Evolutionary conservation across 2,888 invertebrate genomes (phyloP).

Genomic region (Nomada fucata): DNA sequence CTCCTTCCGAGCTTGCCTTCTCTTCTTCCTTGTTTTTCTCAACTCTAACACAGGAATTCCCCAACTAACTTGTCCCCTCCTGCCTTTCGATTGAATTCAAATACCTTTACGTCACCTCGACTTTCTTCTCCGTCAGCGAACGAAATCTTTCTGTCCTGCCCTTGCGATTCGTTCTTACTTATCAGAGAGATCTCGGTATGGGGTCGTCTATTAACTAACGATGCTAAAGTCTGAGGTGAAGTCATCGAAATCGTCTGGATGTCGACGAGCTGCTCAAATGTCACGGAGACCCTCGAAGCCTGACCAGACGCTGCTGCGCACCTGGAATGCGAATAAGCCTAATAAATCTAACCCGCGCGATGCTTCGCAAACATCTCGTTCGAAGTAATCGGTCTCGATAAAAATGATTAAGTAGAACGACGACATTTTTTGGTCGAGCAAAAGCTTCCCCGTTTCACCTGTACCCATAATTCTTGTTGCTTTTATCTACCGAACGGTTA

Average conservation of each 20-base stretch:
- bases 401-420: too few relatives aligned
- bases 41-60: not conserved
- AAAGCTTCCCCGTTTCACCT: not conserved
- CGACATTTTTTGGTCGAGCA: not conserved
- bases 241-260: constrained; percentile 31
- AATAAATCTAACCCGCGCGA: too few relatives aligned
- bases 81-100: too few relatives aligned
- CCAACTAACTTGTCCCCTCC: not conserved
- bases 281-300: constrained; percentile 24
- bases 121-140: too few relatives aligned
- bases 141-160: too few relatives aligned
- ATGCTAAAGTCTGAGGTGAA: constrained; percentile 24
- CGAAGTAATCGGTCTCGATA: too few relatives aligned
- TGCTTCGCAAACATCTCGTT: too few relatives aligned
- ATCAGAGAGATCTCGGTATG: constrained; percentile 9
- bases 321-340: constrained; percentile 34
- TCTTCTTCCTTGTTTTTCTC: not conserved
- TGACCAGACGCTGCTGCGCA: not conserved
- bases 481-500: not conserved
- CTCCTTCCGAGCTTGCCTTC: not conserved
- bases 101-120: too few relatives aligned
- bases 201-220: constrained; percentile 32
- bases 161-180: not conserved
- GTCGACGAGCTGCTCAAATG: constrained; percentile 32
- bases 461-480: not conserved